Evolutionary conservation across 2,113 vertebrate genomes (phyloP), one percentile per base, ranked within the genome.

Genomic region (Cavia aperea): DNA sequence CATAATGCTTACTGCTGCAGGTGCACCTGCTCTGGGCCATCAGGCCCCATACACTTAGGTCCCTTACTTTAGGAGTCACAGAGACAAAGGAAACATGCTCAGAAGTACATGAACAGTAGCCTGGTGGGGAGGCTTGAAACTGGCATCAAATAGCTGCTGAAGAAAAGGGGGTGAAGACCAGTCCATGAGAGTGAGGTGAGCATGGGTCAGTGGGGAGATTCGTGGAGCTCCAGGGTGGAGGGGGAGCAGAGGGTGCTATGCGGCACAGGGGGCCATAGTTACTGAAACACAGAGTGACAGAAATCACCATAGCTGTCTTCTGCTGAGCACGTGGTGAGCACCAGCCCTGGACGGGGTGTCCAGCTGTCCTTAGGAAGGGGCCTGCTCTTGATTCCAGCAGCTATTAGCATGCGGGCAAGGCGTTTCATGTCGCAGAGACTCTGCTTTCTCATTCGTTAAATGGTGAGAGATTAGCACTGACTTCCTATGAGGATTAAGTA

Each of bases 141-240:
- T n/a, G 49, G 1, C 1, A 0, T 36, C 78, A 1, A 29, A 23
- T 86, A 68, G 33, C 29, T 5, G 68, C 0, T 29, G 39, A 51
- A 81, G 58, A 72, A 73, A 72, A 11, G 6, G 23, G 33, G 56
- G 4, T 51, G 70, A 3, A 1, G 68, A 31, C 13, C n/a, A 4
- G 15, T 13, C 7, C 18, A 4, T 0, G 12, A 12, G 46, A 13
- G 70, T 62, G 12, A 72, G 65, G 66, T 0, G 0, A 24, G 23
- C 56, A 0, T 11, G 39, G 63, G 56, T 68, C 58, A 29, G 0
- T 2, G 43, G 31, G 12, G 73, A 79, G 73, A 14, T n/a, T 13
- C 0, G 18, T 16, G 72, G 33, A n/a, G 46, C 65, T 83, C 58
- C 7, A 2, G 75, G 43, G 68, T 65, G 36, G 36, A 63, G 24